A percentile compares a stretch with the other conserved stretches of the same genome.
phyloP scores from a whole-genome alignment of 2,113 vertebrate genomes.

The Aphyosemion australe region DNA sequence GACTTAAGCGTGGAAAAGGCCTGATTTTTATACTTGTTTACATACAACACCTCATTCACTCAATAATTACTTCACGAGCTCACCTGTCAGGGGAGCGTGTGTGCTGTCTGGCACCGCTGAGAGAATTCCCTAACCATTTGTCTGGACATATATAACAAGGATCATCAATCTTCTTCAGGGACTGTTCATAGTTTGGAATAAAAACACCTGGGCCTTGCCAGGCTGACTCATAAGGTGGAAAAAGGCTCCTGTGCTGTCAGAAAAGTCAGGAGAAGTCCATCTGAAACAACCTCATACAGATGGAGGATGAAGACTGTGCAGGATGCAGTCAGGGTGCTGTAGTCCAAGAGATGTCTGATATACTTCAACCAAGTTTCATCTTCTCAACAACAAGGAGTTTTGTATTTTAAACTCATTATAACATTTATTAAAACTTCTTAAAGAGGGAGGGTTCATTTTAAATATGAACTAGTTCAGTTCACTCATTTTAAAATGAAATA shows the following conservation, averaged over 20 bases:
- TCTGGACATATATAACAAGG: slow-evolving; percentile 76
- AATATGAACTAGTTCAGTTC: not conserved
- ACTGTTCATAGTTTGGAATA: slow-evolving; percentile 67
- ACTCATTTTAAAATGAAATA: too few species aligned
- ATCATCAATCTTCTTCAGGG: slow-evolving; percentile 79
- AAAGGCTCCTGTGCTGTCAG: slow-evolving; percentile 64
- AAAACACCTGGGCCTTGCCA: slow-evolving; percentile 71
- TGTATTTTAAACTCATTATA: slow-evolving; percentile 25
- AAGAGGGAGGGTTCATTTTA: not conserved
- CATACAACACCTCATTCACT: slow-evolving; percentile 41
- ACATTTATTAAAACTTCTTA: slow-evolving; percentile 26
- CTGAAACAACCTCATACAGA: slow-evolving; percentile 55
- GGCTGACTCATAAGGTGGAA: slow-evolving; percentile 73
- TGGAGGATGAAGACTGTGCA: slow-evolving; percentile 62
- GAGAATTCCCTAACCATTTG: slow-evolving; percentile 66
- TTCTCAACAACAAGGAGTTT: slow-evolving; percentile 15
- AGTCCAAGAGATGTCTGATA: slow-evolving; percentile 50
- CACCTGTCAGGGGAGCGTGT: slow-evolving; percentile 38
- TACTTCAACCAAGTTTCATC: slow-evolving; percentile 12
- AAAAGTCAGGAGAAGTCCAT: slow-evolving; percentile 45
- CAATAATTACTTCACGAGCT: slow-evolving; percentile 44
- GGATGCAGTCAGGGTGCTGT: slow-evolving; percentile 12
- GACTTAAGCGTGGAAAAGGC: not conserved
- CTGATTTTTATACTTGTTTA: not conserved
- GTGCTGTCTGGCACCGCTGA: slow-evolving; percentile 57